phyloP scores from a whole-genome alignment of 1,140 invertebrate species.

The Teleogryllus occipitalis region DNA sequence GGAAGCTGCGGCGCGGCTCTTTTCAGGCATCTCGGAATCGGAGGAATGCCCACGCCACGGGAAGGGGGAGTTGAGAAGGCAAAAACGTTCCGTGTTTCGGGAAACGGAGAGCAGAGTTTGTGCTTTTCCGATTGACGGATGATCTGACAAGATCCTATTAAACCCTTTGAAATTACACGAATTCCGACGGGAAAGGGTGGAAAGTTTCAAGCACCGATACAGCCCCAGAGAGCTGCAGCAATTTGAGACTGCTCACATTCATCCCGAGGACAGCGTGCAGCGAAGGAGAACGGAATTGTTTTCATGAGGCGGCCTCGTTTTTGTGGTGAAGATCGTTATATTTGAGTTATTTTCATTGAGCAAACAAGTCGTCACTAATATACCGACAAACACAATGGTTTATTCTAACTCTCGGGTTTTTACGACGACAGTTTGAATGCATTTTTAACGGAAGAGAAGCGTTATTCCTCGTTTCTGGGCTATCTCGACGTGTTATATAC shows the following conservation, averaged over 20 bases:
- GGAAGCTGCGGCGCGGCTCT: not conserved
- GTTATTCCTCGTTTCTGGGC: not conserved
- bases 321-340: not conserved
- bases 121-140: not conserved
- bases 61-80: not conserved
- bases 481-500: not conserved
- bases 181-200: not conserved
- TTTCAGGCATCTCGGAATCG: not conserved
- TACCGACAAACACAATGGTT: constrained; percentile 1
- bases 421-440: not conserved
- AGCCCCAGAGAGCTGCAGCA: not conserved
- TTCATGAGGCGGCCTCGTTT: not conserved
- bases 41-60: not conserved
- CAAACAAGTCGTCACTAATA: not conserved
- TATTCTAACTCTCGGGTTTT: not conserved
- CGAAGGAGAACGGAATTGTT: not conserved
- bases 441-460: not conserved
- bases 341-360: not conserved
- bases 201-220: not conserved
- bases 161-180: not conserved
- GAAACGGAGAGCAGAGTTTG: not conserved
- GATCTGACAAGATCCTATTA: not conserved
- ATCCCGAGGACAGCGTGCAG: not conserved
- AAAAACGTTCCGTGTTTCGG: too few relatives aligned
- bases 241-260: not conserved